These are phyloP conservation scores for Vulpes vulpes DNA, from an alignment of 2,113 vertebrate species.

Conservation along the genomic window DNA sequence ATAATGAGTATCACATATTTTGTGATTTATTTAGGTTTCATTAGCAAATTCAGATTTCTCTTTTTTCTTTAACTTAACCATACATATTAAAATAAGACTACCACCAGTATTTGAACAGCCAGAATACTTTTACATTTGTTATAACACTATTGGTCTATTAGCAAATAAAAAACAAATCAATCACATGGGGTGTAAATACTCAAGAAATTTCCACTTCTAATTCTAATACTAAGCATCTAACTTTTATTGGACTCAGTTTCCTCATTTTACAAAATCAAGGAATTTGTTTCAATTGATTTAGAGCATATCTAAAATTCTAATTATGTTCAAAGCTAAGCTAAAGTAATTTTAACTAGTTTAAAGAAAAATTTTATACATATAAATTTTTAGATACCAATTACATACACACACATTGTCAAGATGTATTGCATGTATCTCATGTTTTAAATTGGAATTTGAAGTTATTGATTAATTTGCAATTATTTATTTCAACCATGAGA, in stretches of 20 bases:
- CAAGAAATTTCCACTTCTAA: background rate
- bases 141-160: background rate
- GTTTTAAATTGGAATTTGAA: slow-evolving; percentile 24
- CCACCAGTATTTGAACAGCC: background rate
- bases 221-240: background rate
- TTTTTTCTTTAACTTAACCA: background rate
- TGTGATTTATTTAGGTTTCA: background rate
- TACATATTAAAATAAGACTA: background rate
- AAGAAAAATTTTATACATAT: background rate
- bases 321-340: background rate
- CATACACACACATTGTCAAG: background rate
- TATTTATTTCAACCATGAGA: slow-evolving; percentile 42
- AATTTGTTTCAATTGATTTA: background rate
- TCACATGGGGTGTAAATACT: background rate
- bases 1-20: background rate
- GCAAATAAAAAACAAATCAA: background rate
- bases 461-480: slow-evolving; percentile 31
- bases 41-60: background rate
- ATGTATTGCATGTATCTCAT: background rate
- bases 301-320: background rate
- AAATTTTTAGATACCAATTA: background rate
- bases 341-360: background rate
- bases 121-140: background rate
- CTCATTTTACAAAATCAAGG: background rate
- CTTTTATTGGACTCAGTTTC: background rate